Evolutionary conservation across 2,113 vertebrate species (phyloP), one percentile per base, ranked within the genome.

Genomic region (chimpanzee (Pan troglodytes)): DNA sequence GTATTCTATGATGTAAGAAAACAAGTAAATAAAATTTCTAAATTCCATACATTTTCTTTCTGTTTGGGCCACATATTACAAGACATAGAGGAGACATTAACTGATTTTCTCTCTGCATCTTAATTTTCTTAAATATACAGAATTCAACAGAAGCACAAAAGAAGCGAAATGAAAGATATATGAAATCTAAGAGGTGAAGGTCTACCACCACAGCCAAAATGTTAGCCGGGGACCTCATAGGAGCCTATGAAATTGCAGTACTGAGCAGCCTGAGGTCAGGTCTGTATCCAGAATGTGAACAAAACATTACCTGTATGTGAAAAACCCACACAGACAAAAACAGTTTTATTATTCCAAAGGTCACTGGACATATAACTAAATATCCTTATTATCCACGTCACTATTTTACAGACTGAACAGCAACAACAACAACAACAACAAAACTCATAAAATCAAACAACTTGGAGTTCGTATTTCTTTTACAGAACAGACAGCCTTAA

Each of bases 121-220:
- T 78, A 68, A 94, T 70, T 87, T 89, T 89, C 68, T 40, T 91
- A 80, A 89, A 73, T 59, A 89, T 0, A 96, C 6, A 80, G 43
- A 78, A 80, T 87, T 43, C 30, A 68, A 90, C 3, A 78, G 55
- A 89, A 83, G 40, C 43, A 83, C 5, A 25, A 13, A 83, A 72
- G 75, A 92, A n/a, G 32, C 0, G 32, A 97, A 67, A 93, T 52
- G 89, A 90, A 92, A 97, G 90, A 94, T 82, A 97, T 50, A 81
- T 0, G 61, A 90, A 2, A 81, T 76, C 78, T 94, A 88, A 79
- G 0, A 94, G 94, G 40, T 50, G 82, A 97, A 67, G 8, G 14
- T 88, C 94, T 55, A 2, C 17, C 30, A 59, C 87, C 43, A 0
- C 14, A 35, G 73, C 76, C 94, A 48, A 35, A 17, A 0, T 0